These are phyloP conservation scores for Masnerella sp. DNA, from an alignment of 2,888 invertebrate genomes.

Conservation along the genomic window DNA sequence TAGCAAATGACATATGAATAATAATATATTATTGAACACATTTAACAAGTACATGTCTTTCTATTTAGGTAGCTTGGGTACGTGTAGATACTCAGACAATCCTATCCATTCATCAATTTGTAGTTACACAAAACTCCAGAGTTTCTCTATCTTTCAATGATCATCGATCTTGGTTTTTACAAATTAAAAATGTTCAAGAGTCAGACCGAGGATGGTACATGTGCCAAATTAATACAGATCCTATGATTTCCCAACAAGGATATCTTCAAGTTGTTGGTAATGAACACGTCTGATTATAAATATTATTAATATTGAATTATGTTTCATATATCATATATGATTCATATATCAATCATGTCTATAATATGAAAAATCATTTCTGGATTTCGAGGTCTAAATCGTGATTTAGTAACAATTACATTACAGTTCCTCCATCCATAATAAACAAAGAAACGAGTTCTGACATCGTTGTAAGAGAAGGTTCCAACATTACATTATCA, in stretches of 20 bases:
- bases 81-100: slow-evolving; percentile 95
- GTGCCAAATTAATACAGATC: slow-evolving; percentile 96
- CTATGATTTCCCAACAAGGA: slow-evolving; percentile 94
- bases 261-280: slow-evolving; percentile 94
- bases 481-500: slow-evolving; percentile 90
- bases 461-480: slow-evolving; percentile 94
- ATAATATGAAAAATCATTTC: too few relatives aligned
- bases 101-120: slow-evolving; percentile 93
- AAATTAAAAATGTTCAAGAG: slow-evolving; percentile 92
- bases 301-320: too few relatives aligned
- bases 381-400: too few relatives aligned
- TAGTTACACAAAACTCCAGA: slow-evolving; percentile 93
- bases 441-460: slow-evolving; percentile 93
- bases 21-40: too few relatives aligned
- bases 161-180: slow-evolving; percentile 94
- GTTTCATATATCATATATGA: too few relatives aligned
- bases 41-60: too few relatives aligned
- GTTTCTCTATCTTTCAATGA: slow-evolving; percentile 92
- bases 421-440: slow-evolving; percentile 92
- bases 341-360: not conserved
- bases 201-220: slow-evolving; percentile 94
- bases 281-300: slow-evolving; percentile 73
- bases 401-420: slow-evolving; percentile 33
- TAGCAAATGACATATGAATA: too few relatives aligned
- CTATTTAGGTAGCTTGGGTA: slow-evolving; percentile 92